Conservation (phyloP, 1,140 invertebrate genomes). For the Hetaerina americana region DNA sequence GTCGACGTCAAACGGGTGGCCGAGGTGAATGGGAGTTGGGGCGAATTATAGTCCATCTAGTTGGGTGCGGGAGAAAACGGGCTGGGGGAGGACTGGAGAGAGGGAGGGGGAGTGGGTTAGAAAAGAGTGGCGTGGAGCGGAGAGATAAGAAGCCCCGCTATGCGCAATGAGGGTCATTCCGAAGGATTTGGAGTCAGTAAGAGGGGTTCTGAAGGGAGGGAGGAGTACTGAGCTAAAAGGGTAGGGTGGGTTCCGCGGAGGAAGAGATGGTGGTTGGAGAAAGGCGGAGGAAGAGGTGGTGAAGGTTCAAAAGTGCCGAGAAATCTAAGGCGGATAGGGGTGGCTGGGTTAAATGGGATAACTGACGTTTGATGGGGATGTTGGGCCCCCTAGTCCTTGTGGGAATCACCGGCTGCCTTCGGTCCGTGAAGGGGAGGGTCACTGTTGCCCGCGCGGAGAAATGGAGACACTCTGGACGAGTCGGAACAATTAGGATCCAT, state of each 20-base stretch:
- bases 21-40: not conserved
- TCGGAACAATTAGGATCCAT: no score
- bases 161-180: conserved; percentile 22
- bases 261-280: not conserved
- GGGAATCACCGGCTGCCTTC: no score
- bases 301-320: not conserved
- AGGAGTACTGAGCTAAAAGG: not conserved
- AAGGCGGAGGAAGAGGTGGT: not conserved
- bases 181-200: conserved; percentile 20
- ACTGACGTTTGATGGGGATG: no score
- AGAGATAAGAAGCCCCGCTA: conserved; percentile 23
- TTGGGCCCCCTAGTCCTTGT: no score
- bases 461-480: no score
- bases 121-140: conserved; percentile 14
- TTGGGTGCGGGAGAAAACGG: conserved; percentile 23
- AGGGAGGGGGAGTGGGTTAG: conserved; percentile 13
- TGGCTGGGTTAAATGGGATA: no score
- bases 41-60: conserved; percentile 16
- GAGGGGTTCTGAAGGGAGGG: conserved; percentile 16
- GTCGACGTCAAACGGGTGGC: not conserved
- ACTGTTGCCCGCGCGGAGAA: no score
- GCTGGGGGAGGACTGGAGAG: conserved; percentile 13
- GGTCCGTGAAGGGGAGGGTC: no score
- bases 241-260: not conserved
- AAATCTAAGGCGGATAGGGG: no score